Conservation (phyloP, 2,888 invertebrate species). For the Lampropteryx suffumata region DNA sequence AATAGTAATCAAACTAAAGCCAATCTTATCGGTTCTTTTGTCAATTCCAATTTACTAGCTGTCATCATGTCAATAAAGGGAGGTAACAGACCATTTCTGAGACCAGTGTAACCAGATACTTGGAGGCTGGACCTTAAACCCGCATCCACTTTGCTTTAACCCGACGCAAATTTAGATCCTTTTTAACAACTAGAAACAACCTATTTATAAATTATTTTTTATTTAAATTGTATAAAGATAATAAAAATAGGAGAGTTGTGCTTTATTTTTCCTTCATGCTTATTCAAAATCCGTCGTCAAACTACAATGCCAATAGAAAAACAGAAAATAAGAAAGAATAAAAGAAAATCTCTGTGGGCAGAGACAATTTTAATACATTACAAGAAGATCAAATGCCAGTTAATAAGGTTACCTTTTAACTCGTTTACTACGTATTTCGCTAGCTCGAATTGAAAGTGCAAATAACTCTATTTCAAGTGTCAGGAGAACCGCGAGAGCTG, state of each 20-base stretch:
- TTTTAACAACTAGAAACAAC: constrained; percentile 70
- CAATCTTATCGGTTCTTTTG: constrained; percentile 49
- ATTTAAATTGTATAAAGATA: no score
- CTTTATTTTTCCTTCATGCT: constrained; percentile 58
- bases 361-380: constrained; percentile 73
- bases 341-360: constrained; percentile 42
- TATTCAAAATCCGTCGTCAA: constrained; percentile 43
- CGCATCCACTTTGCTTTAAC: constrained; percentile 71
- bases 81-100: constrained; percentile 65
- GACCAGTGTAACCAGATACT: constrained; percentile 70
- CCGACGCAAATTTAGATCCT: constrained; percentile 54
- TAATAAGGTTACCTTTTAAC: constrained; percentile 42
- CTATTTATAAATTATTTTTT: constrained; percentile 55
- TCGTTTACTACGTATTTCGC: constrained; percentile 46
- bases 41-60: constrained; percentile 51
- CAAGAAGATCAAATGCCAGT: constrained; percentile 62
- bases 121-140: constrained; percentile 76
- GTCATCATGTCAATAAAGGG: constrained; percentile 44
- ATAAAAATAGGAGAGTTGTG: constrained; percentile 59
- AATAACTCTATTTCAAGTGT: constrained; percentile 64
- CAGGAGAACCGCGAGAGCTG: constrained; percentile 55
- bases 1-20: constrained; percentile 27
- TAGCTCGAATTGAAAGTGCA: constrained; percentile 65
- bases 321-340: constrained; percentile 44
- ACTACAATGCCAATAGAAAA: constrained; percentile 45